Percentiles rank a stretch among this genome's conserved stretches.
phyloP scores from a whole-genome alignment of 2,888 invertebrate species.

The Silvanus unidentatus region DNA sequence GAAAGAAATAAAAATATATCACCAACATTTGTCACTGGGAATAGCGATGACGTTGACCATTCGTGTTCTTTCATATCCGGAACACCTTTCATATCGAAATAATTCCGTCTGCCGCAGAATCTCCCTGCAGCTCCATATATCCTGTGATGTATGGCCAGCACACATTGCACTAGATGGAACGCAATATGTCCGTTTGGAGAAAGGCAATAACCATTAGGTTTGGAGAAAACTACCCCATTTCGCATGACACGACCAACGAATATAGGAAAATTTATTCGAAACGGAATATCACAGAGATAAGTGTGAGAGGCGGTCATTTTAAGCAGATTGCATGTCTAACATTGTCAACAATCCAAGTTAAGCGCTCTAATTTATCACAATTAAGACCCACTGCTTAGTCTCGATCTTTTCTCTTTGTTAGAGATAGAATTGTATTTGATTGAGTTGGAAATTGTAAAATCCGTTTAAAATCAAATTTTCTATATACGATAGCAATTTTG shows the following conservation, averaged over 20 bases:
- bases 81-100: conserved; percentile 38
- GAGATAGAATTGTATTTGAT: too few relatives aligned
- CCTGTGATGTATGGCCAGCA: conserved; percentile 53
- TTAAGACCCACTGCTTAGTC: too few relatives aligned
- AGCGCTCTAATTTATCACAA: too few relatives aligned
- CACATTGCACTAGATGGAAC: conserved; percentile 56
- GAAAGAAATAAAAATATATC: too few relatives aligned
- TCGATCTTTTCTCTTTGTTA: too few relatives aligned
- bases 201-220: conserved; percentile 59
- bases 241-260: conserved; percentile 56
- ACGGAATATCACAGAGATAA: conserved; percentile 37
- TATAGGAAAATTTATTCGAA: conserved; percentile 55
- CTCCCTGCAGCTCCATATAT: conserved; percentile 40
- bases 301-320: conserved; percentile 15
- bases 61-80: conserved; percentile 17
- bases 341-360: too few relatives aligned
- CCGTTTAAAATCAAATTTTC: too few relatives aligned
- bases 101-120: conserved; percentile 34
- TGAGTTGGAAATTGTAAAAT: too few relatives aligned
- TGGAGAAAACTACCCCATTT: conserved; percentile 57
- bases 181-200: conserved; percentile 55
- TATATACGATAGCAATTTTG: too few relatives aligned
- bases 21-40: conserved; percentile 23
- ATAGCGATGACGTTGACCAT: conserved; percentile 8
- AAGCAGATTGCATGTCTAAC: too few relatives aligned